A percentile compares a stretch with the other conserved stretches of the same genome.
Conservation (phyloP, 1,140 invertebrate genomes). For the Diabrotica virgifera region DNA sequence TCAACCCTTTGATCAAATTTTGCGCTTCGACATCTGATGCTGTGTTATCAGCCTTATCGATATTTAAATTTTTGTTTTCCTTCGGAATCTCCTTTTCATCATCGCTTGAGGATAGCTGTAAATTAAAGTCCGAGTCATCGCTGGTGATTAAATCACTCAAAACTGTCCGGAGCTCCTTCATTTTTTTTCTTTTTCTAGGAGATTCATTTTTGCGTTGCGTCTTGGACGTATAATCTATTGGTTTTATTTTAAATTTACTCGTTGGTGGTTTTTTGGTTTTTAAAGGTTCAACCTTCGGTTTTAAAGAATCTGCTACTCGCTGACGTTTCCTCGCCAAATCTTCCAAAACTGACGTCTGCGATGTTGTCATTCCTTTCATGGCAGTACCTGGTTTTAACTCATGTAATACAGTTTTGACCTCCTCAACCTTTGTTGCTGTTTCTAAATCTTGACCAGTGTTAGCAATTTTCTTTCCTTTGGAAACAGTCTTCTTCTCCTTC, state of each 20-base stretch:
- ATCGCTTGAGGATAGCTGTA: not conserved
- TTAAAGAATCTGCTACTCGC: not conserved
- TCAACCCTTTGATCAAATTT: conserved; percentile 15
- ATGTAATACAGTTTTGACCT: not conserved
- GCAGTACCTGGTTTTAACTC: not conserved
- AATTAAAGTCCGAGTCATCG: not conserved
- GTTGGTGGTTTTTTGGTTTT: not conserved
- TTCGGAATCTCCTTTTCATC: not conserved
- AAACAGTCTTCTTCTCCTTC: not conserved
- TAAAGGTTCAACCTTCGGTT: not conserved
- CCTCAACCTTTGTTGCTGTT: not conserved
- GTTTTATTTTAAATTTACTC: conserved; percentile 16
- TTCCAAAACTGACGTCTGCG: not conserved
- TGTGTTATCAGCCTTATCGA: conserved; percentile 5
- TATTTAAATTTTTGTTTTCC: not conserved
- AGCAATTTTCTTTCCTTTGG: not conserved
- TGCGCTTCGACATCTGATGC: conserved; percentile 16
- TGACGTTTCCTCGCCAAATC: conserved; percentile 10
- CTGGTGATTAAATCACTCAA: too few relatives aligned
- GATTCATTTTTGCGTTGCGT: not conserved
- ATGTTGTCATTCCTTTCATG: not conserved
- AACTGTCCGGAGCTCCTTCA: not conserved
- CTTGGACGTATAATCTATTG: not conserved
- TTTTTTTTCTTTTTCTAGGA: not conserved
- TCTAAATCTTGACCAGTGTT: not conserved